Percentiles rank a stretch among this genome's conserved stretches.
Evolutionary conservation across 2,888 invertebrate species (phyloP).

Genomic region (Drosophila mimica): DNA sequence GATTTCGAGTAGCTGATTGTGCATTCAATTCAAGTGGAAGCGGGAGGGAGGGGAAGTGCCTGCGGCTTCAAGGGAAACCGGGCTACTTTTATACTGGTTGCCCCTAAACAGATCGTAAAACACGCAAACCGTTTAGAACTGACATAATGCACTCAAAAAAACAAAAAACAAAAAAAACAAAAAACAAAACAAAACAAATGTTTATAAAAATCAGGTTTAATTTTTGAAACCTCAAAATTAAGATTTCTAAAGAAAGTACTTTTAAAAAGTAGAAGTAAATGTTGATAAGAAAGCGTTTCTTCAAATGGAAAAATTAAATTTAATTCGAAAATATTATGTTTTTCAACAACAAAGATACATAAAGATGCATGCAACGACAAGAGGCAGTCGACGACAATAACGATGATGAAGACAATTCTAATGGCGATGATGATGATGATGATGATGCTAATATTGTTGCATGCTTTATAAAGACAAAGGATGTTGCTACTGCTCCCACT

Average conservation of each 20-base stretch:
- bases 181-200: neutral
- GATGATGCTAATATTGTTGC: constrained; percentile 56
- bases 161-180: neutral
- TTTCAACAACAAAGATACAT: constrained; percentile 48
- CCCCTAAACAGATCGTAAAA: constrained; percentile 77
- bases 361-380: constrained; percentile 51
- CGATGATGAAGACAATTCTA: constrained; percentile 2
- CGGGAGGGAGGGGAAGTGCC: neutral
- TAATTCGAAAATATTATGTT: neutral
- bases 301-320: neutral
- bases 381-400: constrained; percentile 20
- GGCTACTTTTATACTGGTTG: constrained; percentile 19
- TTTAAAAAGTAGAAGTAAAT: neutral
- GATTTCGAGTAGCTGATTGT: constrained; percentile 71
- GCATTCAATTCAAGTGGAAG: constrained; percentile 13
- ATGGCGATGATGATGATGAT: constrained; percentile 26
- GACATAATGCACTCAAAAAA: constrained; percentile 19
- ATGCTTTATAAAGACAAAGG: constrained; percentile 52
- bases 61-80: neutral
- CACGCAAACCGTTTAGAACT: constrained; percentile 65
- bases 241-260: neutral
- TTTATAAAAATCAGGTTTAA: neutral
- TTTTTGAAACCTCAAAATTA: neutral
- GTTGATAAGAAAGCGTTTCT: neutral
- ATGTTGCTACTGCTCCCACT: constrained; percentile 11